These are phyloP conservation scores for Sus scrofa DNA, from an alignment of 2,113 vertebrate species.

Conservation along the genomic window T2T-Sscrofa CM000824.6:173471501-173472000, in stretches of 20 bases:
- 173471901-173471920: neutral
- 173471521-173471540: neutral
- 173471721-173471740: neutral
- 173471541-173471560: neutral
- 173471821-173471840: neutral
- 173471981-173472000: neutral
- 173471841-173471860: neutral
- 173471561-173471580: neutral
- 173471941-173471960: neutral
- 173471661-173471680: neutral
- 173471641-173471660: neutral
- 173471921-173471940: neutral
- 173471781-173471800: neutral
- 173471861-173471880: neutral
- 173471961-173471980: neutral
- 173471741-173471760: neutral
- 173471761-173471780: neutral
- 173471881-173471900: slow-evolving; percentile 16
- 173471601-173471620: neutral
- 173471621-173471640: neutral
- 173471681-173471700: neutral
- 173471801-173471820: neutral
- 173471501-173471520: neutral
- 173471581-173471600: neutral
- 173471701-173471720: neutral